A percentile compares a stretch with the other conserved stretches of the same genome.
phyloP scores from a whole-genome alignment of 2,113 vertebrate species.

The Oryzias woworae region DNA sequence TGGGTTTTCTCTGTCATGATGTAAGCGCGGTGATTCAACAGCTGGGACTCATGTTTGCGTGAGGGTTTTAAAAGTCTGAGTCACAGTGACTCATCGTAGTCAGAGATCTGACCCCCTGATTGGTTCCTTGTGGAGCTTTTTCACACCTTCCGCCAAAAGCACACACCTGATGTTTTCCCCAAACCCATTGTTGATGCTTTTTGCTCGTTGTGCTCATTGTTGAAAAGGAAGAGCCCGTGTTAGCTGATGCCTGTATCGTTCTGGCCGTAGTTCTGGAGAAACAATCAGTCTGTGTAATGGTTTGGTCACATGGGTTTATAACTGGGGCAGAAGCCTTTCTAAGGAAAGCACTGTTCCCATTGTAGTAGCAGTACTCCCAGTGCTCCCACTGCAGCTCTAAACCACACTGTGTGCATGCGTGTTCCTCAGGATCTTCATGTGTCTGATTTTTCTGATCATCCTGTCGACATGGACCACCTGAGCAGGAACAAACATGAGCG shows the following conservation, averaged over 20 bases:
- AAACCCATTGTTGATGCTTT: neutral
- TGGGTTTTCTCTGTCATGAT: constrained; percentile 41
- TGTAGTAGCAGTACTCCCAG: constrained; percentile 70
- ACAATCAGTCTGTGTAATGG: constrained; percentile 65
- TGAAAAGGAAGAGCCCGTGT: neutral
- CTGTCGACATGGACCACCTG: constrained; percentile 69
- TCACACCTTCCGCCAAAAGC: constrained; percentile 16
- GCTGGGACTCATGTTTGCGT: constrained; percentile 60
- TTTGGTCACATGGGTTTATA: constrained; percentile 66
- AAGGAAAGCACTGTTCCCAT: constrained; percentile 71
- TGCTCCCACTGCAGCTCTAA: constrained; percentile 46
- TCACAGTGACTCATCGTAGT: constrained; percentile 47
- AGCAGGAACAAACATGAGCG: constrained; percentile 58
- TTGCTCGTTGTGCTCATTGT: neutral
- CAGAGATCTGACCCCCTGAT: constrained; percentile 16
- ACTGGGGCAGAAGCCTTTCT: constrained; percentile 70
- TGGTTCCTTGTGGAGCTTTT: constrained; percentile 27
- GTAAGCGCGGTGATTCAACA: constrained; percentile 46
- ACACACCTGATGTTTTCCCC: neutral
- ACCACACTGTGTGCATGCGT: constrained; percentile 6
- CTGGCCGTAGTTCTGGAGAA: constrained; percentile 33
- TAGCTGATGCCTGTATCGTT: constrained; percentile 22
- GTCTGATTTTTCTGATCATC: constrained; percentile 62
- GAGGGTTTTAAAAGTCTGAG: constrained; percentile 28
- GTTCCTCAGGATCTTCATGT: constrained; percentile 69